Evolutionary conservation across 2,888 invertebrate species (phyloP), one percentile per base, ranked within the genome.

Genomic region (Tolmerus cingulatus): DNA sequence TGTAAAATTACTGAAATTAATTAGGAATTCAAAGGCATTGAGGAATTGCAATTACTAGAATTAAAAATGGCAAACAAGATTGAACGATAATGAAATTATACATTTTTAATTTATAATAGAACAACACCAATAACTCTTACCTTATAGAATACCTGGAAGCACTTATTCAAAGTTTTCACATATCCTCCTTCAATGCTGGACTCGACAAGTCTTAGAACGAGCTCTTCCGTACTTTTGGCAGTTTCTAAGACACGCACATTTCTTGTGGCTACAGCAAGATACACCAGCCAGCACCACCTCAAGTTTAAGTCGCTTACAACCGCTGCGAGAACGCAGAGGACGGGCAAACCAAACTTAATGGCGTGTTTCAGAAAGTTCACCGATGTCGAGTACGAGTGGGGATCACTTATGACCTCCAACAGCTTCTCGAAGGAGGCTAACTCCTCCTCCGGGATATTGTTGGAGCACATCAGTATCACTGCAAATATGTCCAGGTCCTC

Each of bases 141-240:
- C 89, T 95, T 95, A 92, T 96, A 94, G 91, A 97, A 97, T 89
- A 96, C 95, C 77, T 94, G 92, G 90, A 96, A 94, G 88, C 96
- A 95, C 90, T 95, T 94, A 79, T 94, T 93, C 34, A 97, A 90
- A 0, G 95, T 95, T 57, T 93, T 93, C 7, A 95, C 92, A 89
- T 94, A 95, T 14, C 95, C 94, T 37, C 93, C 92, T 19, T 92
- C 91, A 9, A 96, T 90, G 19, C 91, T 90, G 16, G 90, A 89
- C 14, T 91, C 90, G 30, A 93, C 90, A 2, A 93, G 34, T 0
- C 89, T 89, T 90, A 91, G 91, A 0, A 90, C 89, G 19, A 90
- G 89, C 5, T 91, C 90, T 9, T 90, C 89, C 14, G 89, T 87
- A 79, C 90, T 87, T 34, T 89, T 86, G 0, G 57, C 30, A 9